Evolutionary conservation across 2,888 invertebrate species (phyloP).

Genomic region (Pherbina coryleti): DNA sequence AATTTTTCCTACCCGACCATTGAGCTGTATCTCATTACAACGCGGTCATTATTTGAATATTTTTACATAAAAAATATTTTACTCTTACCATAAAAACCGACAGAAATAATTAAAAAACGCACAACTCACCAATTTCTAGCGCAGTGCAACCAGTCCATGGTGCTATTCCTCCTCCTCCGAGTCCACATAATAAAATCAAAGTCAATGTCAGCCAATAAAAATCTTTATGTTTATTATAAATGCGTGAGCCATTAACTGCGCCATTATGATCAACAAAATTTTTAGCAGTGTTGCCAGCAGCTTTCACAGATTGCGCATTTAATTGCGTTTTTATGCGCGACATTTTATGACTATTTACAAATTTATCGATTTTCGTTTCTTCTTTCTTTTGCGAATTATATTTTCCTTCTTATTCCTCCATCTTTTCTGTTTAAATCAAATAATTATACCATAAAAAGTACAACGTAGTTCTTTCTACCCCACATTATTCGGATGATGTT

Average conservation of each 20-base stretch:
- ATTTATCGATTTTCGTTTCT: slow-evolving; percentile 25
- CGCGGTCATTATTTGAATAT: background rate
- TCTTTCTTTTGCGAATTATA: slow-evolving; percentile 27
- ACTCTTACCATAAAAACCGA: background rate
- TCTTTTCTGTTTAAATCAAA: slow-evolving; percentile 25
- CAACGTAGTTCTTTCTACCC: too few species aligned
- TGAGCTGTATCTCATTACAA: background rate
- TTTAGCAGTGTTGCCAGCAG: slow-evolving; percentile 32
- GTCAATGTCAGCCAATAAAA: slow-evolving; percentile 64
- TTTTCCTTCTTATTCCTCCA: slow-evolving; percentile 36
- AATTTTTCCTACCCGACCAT: too few species aligned
- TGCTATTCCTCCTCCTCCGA: slow-evolving; percentile 45
- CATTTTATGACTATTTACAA: slow-evolving; percentile 52
- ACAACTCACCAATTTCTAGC: slow-evolving; percentile 62
- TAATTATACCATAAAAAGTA: too few species aligned
- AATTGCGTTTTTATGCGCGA: slow-evolving; percentile 52
- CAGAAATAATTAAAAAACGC: background rate
- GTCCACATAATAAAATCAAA: slow-evolving; percentile 61
- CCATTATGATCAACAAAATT: slow-evolving; percentile 50
- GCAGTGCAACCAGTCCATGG: slow-evolving; percentile 46
- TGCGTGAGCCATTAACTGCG: slow-evolving; percentile 57
- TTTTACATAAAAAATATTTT: background rate
- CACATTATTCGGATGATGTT: slow-evolving; percentile 33
- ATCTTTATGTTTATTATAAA: slow-evolving; percentile 64
- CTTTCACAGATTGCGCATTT: slow-evolving; percentile 46